Base-by-base conservation (phyloP, 2,113 vertebrate species). In the Uropsilus gracilis region DNA sequence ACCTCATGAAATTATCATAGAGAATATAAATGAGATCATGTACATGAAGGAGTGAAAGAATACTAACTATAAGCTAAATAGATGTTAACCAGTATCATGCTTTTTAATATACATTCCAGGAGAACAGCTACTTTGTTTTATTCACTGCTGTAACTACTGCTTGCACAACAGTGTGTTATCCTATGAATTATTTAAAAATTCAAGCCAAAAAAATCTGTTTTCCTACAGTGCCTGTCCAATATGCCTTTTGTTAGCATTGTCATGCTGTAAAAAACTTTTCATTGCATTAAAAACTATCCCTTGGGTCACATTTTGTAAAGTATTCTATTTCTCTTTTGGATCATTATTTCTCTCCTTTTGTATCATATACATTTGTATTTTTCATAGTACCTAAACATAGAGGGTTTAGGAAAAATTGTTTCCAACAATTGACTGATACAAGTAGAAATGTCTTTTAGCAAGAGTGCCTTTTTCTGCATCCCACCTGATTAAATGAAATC, bases 401-500 rank as follows among this genome's bases (percentile, higher is more conserved):
- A n/a, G 16, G 8, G 12, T 34, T 83, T 22, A 75, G 63, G 37
- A 48, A 82, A 30, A 48, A 5, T 20, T 37, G 4, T 81, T 59
- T 82, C 64, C 57, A 86, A n/a, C 42, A 26, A 17, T 18, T 64
- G 42, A 89, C 39, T 76, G 32, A 59, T 73, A 68, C 16, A 81
- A 87, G 18, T 78, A 80, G 26, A 18, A 53, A 24, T 48, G 44
- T 86, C 69, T 69, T 75, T 55, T 22, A 93, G 32, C 72, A 89
- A 91, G 80, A 30, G 12, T 57, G 2, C 32, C 46, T 75, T 86
- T 42, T 69, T 72, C 50, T 69, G 44, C 30, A 50, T 91, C 13
- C 39, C 22, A 85, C 68, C 61, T 82, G 57, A 39, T 85, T 89
- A 80, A 90, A 53, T 91, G 37, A 91, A 64, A 77, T 61, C 42